Conservation (phyloP, 2,888 invertebrate species). For the Cyclophora albipunctata region DNA sequence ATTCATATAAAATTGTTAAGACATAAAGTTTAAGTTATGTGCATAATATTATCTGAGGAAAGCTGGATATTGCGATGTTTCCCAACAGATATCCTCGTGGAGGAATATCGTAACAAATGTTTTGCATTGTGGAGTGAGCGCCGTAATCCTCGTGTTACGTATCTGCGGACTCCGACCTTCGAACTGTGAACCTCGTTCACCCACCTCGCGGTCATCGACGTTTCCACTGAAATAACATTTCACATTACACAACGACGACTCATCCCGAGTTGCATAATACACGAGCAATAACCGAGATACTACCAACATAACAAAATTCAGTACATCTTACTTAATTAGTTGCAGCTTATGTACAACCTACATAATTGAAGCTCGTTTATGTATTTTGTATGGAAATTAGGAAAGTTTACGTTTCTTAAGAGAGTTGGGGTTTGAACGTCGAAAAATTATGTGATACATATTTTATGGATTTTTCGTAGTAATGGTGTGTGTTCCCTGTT, state of each 20-base stretch:
- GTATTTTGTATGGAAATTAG: no score
- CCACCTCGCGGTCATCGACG: constrained; percentile 48
- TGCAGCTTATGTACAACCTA: no score
- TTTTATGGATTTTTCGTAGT: background rate
- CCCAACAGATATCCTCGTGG: no score
- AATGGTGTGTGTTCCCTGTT: constrained; percentile 12
- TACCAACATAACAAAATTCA: constrained; percentile 4
- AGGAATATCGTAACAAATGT: constrained; percentile 2
- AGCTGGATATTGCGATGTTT: no score
- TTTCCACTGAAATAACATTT: constrained; percentile 30
- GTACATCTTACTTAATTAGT: no score
- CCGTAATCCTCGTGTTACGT: constrained; percentile 5
- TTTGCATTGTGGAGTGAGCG: constrained; percentile 16
- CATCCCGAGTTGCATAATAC: background rate
- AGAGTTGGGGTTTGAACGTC: no score
- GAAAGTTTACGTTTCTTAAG: no score
- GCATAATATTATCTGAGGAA: no score
- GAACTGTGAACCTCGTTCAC: constrained; percentile 41
- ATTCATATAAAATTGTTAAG: no score
- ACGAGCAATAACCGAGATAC: constrained; percentile 3
- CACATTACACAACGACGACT: constrained; percentile 23
- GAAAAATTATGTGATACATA: no score
- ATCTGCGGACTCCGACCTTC: constrained; percentile 46
- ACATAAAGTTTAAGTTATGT: no score
- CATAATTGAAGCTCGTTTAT: no score